These are phyloP conservation scores for Daboia siamensis DNA, from an alignment of 2,113 vertebrate genomes.

Conservation along the genomic window DNA sequence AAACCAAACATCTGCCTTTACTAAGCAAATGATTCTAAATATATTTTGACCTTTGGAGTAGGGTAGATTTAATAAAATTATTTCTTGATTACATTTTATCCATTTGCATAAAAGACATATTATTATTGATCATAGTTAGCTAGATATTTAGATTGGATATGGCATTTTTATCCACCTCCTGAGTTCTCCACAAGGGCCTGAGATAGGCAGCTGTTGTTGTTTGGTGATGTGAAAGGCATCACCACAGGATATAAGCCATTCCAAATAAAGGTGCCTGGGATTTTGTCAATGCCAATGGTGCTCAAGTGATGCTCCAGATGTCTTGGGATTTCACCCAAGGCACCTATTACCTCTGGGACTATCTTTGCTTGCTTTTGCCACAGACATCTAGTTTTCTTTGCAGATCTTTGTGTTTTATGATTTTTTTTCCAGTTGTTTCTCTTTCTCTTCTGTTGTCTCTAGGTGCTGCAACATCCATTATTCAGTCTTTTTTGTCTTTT, in stretches of 20 bases:
- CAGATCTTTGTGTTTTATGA: neutral
- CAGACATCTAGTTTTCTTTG: neutral
- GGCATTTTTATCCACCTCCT: neutral
- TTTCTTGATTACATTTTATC: neutral
- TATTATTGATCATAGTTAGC: neutral
- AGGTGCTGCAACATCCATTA: neutral
- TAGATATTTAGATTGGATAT: neutral
- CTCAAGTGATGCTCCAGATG: neutral
- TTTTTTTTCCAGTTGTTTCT: neutral
- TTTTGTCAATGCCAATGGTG: neutral
- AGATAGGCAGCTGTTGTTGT: neutral
- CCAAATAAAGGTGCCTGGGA: neutral
- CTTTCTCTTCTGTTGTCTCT: neutral
- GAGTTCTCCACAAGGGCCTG: neutral
- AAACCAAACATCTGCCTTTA: neutral
- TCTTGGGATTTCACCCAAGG: neutral
- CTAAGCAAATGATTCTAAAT: neutral
- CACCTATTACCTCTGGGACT: neutral
- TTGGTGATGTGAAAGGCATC: neutral
- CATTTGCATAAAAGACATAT: neutral
- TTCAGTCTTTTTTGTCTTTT: neutral
- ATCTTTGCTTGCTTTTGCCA: neutral
- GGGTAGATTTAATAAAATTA: neutral
- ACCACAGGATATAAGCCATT: neutral
- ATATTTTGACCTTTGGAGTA: neutral